Conservation (phyloP, 2,888 invertebrate genomes). For the Acleris holmiana region DNA sequence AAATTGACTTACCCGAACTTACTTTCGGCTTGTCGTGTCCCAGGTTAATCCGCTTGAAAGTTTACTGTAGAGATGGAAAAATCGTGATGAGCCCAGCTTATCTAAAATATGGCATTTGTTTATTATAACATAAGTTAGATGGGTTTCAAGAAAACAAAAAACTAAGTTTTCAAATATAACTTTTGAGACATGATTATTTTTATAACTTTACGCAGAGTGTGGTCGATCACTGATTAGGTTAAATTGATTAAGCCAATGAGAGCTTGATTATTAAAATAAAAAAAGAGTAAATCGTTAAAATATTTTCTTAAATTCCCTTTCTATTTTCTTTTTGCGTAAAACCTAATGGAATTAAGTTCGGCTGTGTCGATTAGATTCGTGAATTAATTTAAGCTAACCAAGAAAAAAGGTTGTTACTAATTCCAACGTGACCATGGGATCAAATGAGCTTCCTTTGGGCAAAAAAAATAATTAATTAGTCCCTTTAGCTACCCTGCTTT, state of each 20-base stretch:
- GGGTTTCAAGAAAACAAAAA: not conserved
- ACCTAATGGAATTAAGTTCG: constrained; percentile 46
- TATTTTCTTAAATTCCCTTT: not conserved
- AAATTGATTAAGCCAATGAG: not conserved
- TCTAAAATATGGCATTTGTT: constrained; percentile 40
- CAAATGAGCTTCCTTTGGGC: constrained; percentile 49
- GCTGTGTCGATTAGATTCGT: constrained; percentile 46
- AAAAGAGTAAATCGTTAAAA: not conserved
- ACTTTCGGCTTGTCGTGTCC: constrained; percentile 44
- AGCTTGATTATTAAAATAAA: not conserved
- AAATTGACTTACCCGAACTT: constrained; percentile 69
- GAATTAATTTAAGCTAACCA: constrained; percentile 57
- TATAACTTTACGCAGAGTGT: not conserved
- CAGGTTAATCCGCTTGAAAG: constrained; percentile 52
- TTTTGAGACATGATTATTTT: no score
- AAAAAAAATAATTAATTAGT: constrained; percentile 52
- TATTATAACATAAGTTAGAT: constrained; percentile 41
- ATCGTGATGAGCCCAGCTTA: constrained; percentile 36
- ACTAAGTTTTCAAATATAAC: no score
- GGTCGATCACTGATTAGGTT: not conserved
- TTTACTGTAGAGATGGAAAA: constrained; percentile 47
- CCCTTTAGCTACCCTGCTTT: constrained; percentile 41
- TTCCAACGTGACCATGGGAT: constrained; percentile 52
- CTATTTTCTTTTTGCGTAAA: constrained; percentile 36
- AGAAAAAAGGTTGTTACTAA: constrained; percentile 54